A percentile compares a stretch with the other conserved stretches of the same genome.
Evolutionary conservation across 2,797 vertebrate genomes (phyloP).

Genomic region (Notamacropus eugenii): DNA sequence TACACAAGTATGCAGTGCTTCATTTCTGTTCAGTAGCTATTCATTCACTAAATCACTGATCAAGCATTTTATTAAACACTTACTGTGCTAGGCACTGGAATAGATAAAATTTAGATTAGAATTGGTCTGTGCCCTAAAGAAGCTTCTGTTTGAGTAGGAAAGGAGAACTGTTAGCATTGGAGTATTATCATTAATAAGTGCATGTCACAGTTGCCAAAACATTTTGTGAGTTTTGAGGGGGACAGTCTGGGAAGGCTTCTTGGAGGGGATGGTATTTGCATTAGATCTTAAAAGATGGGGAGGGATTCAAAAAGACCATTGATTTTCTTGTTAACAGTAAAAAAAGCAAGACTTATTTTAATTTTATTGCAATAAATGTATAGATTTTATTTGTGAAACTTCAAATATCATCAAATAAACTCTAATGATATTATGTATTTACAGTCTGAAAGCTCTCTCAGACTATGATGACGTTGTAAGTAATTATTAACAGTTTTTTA

Average conservation of each 20-base stretch:
- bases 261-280: neutral
- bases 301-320: neutral
- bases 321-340: neutral
- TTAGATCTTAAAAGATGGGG: neutral
- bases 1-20: neutral
- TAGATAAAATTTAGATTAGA: neutral
- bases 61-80: neutral
- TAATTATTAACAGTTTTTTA: neutral
- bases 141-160: neutral
- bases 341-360: neutral
- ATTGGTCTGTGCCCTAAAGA: neutral
- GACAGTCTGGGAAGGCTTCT: neutral
- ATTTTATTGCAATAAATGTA: neutral
- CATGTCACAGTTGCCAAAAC: neutral
- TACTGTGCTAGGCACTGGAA: neutral
- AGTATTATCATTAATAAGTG: neutral
- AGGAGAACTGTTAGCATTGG: neutral
- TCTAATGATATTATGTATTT: neutral
- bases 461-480: neutral
- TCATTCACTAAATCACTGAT: neutral
- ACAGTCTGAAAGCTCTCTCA: neutral
- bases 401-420: neutral
- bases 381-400: neutral
- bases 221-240: neutral
- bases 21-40: neutral